phyloP scores from a whole-genome alignment of 2,113 vertebrate genomes.

The Gobiocypris rarus region DNA sequence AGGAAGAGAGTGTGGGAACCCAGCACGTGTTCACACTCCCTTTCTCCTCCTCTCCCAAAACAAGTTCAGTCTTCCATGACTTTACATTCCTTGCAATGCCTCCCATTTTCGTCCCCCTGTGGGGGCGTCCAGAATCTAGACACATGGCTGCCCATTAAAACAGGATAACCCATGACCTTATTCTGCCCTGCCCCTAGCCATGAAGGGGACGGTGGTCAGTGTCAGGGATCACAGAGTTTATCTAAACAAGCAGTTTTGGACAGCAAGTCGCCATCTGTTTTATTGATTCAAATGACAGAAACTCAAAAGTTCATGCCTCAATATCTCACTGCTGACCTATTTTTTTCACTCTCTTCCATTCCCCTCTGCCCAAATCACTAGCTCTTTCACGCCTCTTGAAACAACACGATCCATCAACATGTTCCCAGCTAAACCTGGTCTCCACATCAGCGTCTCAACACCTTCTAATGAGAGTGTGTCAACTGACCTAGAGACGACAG shows the following conservation, averaged over 20 bases:
- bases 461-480: constrained; percentile 23
- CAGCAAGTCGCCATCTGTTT: constrained; percentile 18
- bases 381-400: constrained; percentile 34
- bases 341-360: constrained; percentile 3
- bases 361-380: not conserved
- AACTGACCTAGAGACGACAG: not conserved
- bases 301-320: not conserved
- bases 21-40: constrained; percentile 49
- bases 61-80: constrained; percentile 24
- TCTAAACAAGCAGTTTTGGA: constrained; percentile 30
- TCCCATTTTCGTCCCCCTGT: not conserved
- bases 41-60: not conserved
- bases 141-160: constrained; percentile 52
- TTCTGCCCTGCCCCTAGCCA: constrained; percentile 13
- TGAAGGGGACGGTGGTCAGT: constrained; percentile 32
- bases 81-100: constrained; percentile 12
- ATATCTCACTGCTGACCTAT: constrained; percentile 21
- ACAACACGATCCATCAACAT: constrained; percentile 21
- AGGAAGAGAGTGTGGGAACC: constrained; percentile 61
- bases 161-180: constrained; percentile 41
- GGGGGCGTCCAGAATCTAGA: constrained; percentile 13
- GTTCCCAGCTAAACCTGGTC: constrained; percentile 17
- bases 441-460: constrained; percentile 28
- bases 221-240: constrained; percentile 1
- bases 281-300: constrained; percentile 30